Base-by-base conservation (phyloP, 2,888 invertebrate genomes). In the Apamea anceps region DNA sequence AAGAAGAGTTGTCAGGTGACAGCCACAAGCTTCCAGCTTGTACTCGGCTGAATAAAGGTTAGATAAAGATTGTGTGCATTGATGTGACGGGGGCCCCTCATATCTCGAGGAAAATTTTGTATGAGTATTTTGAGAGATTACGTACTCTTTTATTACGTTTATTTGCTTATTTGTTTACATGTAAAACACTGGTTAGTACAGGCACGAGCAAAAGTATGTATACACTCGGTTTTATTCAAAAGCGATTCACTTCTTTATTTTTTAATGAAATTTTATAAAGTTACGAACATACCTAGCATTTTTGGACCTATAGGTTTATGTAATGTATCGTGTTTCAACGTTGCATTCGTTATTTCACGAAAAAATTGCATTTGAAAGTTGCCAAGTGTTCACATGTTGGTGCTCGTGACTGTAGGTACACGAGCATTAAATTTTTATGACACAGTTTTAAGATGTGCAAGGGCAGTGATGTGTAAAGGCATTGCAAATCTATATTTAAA, bases 1-100 rank as follows among this genome's bases (percentile, higher is more conserved):
- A 90, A 93, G 90, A 91, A 89, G 89, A 91, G 91, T 92, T 95
- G 94, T 93, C 94, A 94, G 94, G 91, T 94, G 94, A 93, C 95
- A 95, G 89, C 91, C 90, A 70, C 85, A 85, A 89, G 89, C 77
- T 79, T 74, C 65, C 80, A 81, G 81, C 87, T 87, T 72, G 86
- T 90, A 81, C 88, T 89, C 85, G 79, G 86, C 84, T 90, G 87
- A 87, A 90, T 88, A 91, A 90, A 87, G 84, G 81, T 78, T 42
- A 65, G 25, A 60, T 72, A 70, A 80, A 81, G 25, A 81, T 45
- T 77, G 75, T 85, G 72, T 72, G 73, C 75, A 57, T 12, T 66
- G 48, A 3, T n/a, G 45, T 63, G 28, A 77, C 37, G 3, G 32
- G 60, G 37, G 1, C 5, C 15, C 48, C 6, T 75, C 28, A n/a